A percentile compares a stretch with the other conserved stretches of the same genome.
These are phyloP conservation scores for Turritopsis dohrnii DNA, from an alignment of 30 jellyfish, hydroid and myxozoan genomes.

Conservation along the genomic window DNA sequence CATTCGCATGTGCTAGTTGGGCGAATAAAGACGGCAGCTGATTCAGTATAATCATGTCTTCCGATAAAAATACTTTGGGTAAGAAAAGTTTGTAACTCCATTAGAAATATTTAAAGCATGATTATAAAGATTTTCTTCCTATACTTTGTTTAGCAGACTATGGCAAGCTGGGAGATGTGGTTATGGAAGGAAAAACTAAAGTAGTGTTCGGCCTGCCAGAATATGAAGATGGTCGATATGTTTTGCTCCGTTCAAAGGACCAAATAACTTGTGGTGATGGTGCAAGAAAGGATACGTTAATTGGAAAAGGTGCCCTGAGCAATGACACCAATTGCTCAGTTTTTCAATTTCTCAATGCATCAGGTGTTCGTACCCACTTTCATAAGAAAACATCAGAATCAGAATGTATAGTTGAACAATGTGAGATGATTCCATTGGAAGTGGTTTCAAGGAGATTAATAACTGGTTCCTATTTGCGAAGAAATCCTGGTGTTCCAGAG, in stretches of 20 bases:
- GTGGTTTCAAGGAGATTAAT: constrained; percentile 74
- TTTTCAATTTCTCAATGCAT: constrained; percentile 59
- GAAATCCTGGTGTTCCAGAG: constrained; percentile 84
- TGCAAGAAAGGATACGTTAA: constrained; percentile 69
- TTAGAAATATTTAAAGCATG: too few species aligned
- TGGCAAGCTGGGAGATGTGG: constrained; percentile 37
- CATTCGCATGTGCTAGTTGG: not conserved
- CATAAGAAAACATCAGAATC: constrained; percentile 54
- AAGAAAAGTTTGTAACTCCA: not conserved
- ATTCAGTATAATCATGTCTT: not conserved
- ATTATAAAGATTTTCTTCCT: too few species aligned
- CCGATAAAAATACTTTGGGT: not conserved
- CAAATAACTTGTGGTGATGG: constrained; percentile 93
- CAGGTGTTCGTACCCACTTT: constrained; percentile 68
- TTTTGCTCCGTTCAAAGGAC: constrained; percentile 76
- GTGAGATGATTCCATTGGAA: constrained; percentile 88
- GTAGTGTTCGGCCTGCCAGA: constrained; percentile 71
- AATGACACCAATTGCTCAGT: constrained; percentile 67
- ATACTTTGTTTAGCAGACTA: not conserved
- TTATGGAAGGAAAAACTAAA: constrained; percentile 85
- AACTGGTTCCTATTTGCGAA: constrained; percentile 68
- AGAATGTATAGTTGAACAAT: constrained; percentile 54
- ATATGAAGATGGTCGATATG: constrained; percentile 57
- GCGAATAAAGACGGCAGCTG: not conserved
- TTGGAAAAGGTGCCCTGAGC: constrained; percentile 83